Conservation (phyloP, 2,113 vertebrate species). For the Acanthochromis polyacanthus region DNA sequence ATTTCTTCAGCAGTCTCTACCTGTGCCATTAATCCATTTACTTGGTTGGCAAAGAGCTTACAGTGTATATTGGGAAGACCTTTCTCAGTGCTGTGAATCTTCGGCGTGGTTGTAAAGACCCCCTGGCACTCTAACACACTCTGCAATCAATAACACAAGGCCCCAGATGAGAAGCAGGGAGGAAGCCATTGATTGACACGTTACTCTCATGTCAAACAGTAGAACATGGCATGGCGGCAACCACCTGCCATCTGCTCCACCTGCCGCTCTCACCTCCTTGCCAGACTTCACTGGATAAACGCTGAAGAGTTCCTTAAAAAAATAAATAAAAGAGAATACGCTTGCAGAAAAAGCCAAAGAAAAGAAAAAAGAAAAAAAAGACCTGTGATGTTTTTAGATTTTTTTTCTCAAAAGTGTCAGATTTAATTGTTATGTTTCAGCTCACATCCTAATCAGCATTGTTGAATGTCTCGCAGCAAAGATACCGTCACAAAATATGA, state of each 20-base stretch:
- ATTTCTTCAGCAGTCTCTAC: slow-evolving; percentile 20
- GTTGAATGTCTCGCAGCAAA: slow-evolving; percentile 41
- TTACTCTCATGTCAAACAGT: slow-evolving; percentile 81
- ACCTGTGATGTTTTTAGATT: neutral
- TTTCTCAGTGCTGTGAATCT: slow-evolving; percentile 64
- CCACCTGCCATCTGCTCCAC: slow-evolving; percentile 78
- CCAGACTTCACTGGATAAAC: slow-evolving; percentile 20
- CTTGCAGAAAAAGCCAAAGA: neutral
- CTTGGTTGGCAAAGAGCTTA: slow-evolving; percentile 17
- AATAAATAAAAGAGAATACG: neutral
- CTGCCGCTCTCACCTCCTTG: slow-evolving; percentile 66
- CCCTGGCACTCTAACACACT: slow-evolving; percentile 77
- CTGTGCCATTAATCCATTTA: slow-evolving; percentile 28
- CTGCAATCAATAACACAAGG: slow-evolving; percentile 81
- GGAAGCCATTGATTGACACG: slow-evolving; percentile 85
- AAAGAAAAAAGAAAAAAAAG: neutral
- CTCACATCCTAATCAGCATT: slow-evolving; percentile 55
- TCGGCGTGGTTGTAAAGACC: slow-evolving; percentile 65
- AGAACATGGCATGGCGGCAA: slow-evolving; percentile 78
- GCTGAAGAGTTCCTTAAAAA: neutral
- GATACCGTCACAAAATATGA: slow-evolving; percentile 49
- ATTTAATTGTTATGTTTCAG: slow-evolving; percentile 56
- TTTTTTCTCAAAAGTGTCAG: slow-evolving; percentile 43
- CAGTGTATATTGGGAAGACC: slow-evolving; percentile 30
- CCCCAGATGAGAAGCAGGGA: slow-evolving; percentile 77